phyloP scores from a whole-genome alignment of 2,797 vertebrate species.

The Podarcis siculus region DNA sequence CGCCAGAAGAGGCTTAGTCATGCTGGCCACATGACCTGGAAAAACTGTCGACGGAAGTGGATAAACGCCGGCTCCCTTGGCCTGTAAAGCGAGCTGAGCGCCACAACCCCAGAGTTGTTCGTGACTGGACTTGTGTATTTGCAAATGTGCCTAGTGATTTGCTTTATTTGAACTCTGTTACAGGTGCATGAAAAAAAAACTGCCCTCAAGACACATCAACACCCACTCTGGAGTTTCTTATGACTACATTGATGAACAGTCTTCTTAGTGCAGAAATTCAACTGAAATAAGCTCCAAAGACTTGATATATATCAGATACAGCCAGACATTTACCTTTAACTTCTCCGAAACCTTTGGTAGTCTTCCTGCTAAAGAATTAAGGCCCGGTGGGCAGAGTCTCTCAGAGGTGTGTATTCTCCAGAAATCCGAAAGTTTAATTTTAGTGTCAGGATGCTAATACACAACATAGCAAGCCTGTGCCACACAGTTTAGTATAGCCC shows the following conservation, averaged over 20 bases:
- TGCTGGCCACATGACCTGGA: too few species aligned
- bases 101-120: too few species aligned
- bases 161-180: neutral
- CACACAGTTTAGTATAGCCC: neutral
- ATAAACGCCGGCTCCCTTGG: too few species aligned
- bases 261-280: neutral
- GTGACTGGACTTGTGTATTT: too few species aligned
- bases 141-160: neutral
- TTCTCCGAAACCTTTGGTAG: neutral
- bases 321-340: neutral
- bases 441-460: neutral
- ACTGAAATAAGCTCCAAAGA: neutral
- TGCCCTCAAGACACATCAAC: neutral
- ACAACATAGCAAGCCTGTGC: neutral
- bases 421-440: neutral
- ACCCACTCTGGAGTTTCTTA: neutral
- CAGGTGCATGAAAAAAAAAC: neutral
- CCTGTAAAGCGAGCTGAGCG: too few species aligned
- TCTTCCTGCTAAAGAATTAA: slow-evolving; percentile 9
- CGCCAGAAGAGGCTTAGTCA: too few species aligned
- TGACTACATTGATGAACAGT: neutral
- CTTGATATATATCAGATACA: neutral
- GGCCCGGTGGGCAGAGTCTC: neutral
- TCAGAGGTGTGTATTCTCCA: slow-evolving; percentile 16
- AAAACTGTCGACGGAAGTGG: too few species aligned